Evolutionary conservation across 2,113 vertebrate genomes (phyloP).

Genomic region (Atractosteus spatula): DNA sequence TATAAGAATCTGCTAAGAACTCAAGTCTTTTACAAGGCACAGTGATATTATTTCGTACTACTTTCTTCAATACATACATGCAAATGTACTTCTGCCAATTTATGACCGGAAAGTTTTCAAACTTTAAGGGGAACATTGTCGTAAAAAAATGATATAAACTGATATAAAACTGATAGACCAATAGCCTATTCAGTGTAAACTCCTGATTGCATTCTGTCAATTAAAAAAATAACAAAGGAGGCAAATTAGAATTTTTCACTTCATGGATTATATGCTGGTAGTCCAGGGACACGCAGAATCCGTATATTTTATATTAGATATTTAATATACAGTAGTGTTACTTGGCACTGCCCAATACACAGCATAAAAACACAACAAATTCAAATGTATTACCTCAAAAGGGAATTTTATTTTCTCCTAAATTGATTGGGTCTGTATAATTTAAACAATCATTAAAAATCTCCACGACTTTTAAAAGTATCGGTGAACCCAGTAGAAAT

Average conservation of each 20-base stretch:
- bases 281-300: background rate
- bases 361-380: constrained; percentile 21
- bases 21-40: constrained; percentile 66
- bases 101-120: no score
- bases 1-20: constrained; percentile 39
- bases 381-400: constrained; percentile 7
- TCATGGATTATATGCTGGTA: background rate
- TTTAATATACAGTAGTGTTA: background rate
- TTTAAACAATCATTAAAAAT: no score
- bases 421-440: background rate
- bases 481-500: no score
- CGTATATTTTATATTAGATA: no score
- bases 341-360: background rate
- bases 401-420: background rate
- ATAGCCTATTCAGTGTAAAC: no score
- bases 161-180: no score
- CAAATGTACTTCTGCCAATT: no score
- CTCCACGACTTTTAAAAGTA: no score
- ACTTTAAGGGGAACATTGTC: no score
- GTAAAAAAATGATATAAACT: no score
- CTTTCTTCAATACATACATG: constrained; percentile 5
- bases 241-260: background rate
- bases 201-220: no score
- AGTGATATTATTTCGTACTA: constrained; percentile 55
- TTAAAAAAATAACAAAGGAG: no score